Evolutionary conservation across 2,888 invertebrate genomes (phyloP).

Genomic region (Anagyrus pseudococci): DNA sequence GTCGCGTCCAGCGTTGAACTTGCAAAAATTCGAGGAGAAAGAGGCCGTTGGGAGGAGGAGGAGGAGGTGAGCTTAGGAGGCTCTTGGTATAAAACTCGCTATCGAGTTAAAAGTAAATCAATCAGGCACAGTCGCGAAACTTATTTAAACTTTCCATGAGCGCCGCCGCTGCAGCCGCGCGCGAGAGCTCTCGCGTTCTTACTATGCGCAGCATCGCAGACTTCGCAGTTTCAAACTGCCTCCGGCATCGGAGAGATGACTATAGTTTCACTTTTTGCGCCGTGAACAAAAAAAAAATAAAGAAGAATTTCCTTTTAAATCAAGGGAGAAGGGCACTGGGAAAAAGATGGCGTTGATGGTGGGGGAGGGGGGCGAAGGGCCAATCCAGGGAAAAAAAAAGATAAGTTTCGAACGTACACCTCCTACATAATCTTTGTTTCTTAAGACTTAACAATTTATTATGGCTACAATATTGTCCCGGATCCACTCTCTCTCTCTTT

Average conservation of each 20-base stretch:
- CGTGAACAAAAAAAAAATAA: constrained; percentile 21
- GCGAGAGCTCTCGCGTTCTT: too few species aligned
- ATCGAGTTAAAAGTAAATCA: constrained; percentile 57
- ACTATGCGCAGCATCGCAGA: constrained; percentile 39
- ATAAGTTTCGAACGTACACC: not conserved
- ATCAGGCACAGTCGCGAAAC: constrained; percentile 52
- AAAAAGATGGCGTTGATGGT: too few species aligned
- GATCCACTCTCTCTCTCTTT: too few species aligned
- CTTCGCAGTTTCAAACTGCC: constrained; percentile 42
- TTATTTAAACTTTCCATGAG: constrained; percentile 50
- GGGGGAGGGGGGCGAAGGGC: too few species aligned
- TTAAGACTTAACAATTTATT: not conserved
- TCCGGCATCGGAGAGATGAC: constrained; percentile 37
- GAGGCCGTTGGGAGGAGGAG: too few species aligned
- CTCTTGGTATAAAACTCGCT: constrained; percentile 32
- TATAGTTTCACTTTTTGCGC: constrained; percentile 41
- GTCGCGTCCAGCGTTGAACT: too few species aligned
- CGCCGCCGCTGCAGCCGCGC: not conserved
- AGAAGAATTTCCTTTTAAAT: constrained; percentile 14
- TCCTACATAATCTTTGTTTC: constrained; percentile 15
- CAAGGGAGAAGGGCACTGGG: not conserved
- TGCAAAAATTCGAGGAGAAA: too few species aligned
- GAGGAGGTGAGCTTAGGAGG: too few species aligned
- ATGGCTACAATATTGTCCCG: not conserved
- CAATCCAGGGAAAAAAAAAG: constrained; percentile 1